Conservation (phyloP, 2,113 vertebrate genomes). For the Pipa parva region DNA sequence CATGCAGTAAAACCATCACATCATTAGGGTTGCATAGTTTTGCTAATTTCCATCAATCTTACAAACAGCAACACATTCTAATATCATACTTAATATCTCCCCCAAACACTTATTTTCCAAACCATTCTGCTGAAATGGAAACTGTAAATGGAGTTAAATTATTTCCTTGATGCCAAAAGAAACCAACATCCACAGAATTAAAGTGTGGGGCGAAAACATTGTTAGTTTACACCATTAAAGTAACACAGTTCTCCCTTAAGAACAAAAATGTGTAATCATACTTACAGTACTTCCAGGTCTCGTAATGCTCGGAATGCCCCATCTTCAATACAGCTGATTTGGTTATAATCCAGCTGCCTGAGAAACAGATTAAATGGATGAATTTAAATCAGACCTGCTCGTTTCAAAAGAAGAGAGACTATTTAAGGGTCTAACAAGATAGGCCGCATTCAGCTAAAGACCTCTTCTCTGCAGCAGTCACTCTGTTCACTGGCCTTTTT, state of each 20-base stretch:
- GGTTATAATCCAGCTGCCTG: slow-evolving; percentile 98
- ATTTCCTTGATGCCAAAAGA: no score
- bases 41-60: no score
- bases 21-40: no score
- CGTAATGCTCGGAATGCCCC: slow-evolving; percentile 89
- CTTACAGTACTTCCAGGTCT: slow-evolving; percentile 97
- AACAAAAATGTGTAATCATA: slow-evolving; percentile 57
- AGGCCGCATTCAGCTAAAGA: slow-evolving; percentile 13
- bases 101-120: no score
- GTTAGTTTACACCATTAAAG: no score
- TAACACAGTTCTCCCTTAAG: slow-evolving; percentile 30
- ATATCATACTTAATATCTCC: no score
- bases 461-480: slow-evolving; percentile 43
- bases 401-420: slow-evolving; percentile 36
- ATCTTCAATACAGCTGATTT: slow-evolving; percentile 96
- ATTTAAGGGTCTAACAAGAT: slow-evolving; percentile 28
- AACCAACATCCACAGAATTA: no score
- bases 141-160: no score
- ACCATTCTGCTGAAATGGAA: no score
- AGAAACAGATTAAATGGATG: slow-evolving; percentile 64
- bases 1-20: no score
- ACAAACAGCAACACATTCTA: no score
- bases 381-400: slow-evolving; percentile 49
- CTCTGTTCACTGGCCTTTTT: slow-evolving; percentile 49
- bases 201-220: no score